These are phyloP conservation scores for Dynastes tityus DNA, from an alignment of 2,888 invertebrate genomes.

Conservation along the genomic window DNA sequence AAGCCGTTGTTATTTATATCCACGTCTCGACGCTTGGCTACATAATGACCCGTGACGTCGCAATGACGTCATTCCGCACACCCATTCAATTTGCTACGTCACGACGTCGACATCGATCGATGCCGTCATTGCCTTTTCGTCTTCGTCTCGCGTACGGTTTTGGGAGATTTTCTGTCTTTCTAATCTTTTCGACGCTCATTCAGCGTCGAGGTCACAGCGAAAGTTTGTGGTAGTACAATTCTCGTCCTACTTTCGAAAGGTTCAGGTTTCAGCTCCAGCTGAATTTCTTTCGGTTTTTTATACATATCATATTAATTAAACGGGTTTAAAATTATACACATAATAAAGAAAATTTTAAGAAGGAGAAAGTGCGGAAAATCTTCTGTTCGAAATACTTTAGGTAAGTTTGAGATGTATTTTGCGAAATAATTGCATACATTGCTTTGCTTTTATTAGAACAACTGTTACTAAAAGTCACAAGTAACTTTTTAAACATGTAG, in stretches of 20 bases:
- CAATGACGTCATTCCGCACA: slow-evolving; percentile 62
- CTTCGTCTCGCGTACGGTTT: slow-evolving; percentile 53
- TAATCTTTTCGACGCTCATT: slow-evolving; percentile 56
- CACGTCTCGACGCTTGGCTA: slow-evolving; percentile 60
- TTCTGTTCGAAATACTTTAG: background rate
- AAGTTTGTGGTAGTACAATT: slow-evolving; percentile 62
- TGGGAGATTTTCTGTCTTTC: slow-evolving; percentile 50
- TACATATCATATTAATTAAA: background rate
- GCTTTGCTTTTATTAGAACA: background rate
- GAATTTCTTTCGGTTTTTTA: slow-evolving; percentile 13
- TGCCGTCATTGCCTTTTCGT: slow-evolving; percentile 60
- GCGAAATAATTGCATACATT: background rate
- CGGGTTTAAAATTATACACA: background rate
- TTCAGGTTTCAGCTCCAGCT: slow-evolving; percentile 48
- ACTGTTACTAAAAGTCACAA: too few relatives aligned
- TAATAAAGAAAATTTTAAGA: background rate
- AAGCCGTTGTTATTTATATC: slow-evolving; percentile 62
- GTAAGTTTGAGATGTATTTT: background rate
- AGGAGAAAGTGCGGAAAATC: background rate
- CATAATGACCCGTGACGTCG: slow-evolving; percentile 62
- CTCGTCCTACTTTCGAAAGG: slow-evolving; percentile 54
- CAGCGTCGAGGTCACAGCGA: slow-evolving; percentile 63
- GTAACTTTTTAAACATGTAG: too few relatives aligned
- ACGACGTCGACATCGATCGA: slow-evolving; percentile 62
- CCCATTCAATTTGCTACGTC: slow-evolving; percentile 61